Base-by-base conservation (phyloP, 2,113 vertebrate species). In the Pseudorhombus dupliciocellatus region DNA sequence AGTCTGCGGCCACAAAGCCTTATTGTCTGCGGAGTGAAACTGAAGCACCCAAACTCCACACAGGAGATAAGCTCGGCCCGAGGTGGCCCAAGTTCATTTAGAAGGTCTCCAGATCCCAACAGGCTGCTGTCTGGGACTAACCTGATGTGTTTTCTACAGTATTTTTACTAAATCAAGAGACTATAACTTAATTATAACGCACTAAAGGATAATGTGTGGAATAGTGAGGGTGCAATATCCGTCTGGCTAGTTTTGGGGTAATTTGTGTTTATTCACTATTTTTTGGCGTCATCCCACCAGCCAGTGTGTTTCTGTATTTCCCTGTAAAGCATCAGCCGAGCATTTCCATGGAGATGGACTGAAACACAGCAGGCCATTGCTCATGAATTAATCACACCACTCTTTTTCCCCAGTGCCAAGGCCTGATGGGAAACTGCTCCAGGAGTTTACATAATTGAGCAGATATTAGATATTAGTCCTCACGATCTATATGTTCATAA, bases 1-100 rank as follows among this genome's bases (percentile, higher is more conserved):
- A 64, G 70, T 58, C 64, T 67, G 56, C 18, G 56, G 52, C 26
- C 55, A 79, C 71, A 86, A 28, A 24, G 30, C 69, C 31, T 71
- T 66, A 76, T 79, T 84, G 65, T 80, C 42, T 72, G 34, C 11
- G 2, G 4, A 66, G 10, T 26, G 69, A 78, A 81, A 81, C 56
- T 14, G 20, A 74, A 82, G 50, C 31, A 54, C 3, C 40, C 51
- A 15, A 70, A 69, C 66, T 25, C 62, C 55, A 21, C 67, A 55
- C 37, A 22, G 8, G 55, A 7, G 42, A 26, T 30, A 28, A 63
- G 16, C n/a, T 62, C 28, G 8, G n/a, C 37, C 30, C 21, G 21
- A 42, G 21, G 58, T n/a, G 30, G 4, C 51, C 30, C 30, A 31
- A 5, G 30, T 1, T 31, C 30, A 31, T 31, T 7, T 8, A 31